phyloP scores from a whole-genome alignment of 2,888 invertebrate species.

The Drosophila melanosoma region DNA sequence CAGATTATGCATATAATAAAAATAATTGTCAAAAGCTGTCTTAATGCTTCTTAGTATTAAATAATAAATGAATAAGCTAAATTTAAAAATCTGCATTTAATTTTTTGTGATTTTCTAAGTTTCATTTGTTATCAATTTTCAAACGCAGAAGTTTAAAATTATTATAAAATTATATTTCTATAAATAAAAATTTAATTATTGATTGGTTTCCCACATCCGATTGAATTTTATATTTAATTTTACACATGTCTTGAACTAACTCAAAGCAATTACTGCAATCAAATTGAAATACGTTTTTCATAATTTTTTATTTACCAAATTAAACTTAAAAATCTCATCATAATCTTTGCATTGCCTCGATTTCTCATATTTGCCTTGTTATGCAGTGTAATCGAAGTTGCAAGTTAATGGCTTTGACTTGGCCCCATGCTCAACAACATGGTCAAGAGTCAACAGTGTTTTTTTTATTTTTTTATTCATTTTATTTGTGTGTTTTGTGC shows the following conservation, averaged over 20 bases:
- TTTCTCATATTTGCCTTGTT: constrained; percentile 7
- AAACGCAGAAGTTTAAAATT: too few species aligned
- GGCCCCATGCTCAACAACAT: constrained; percentile 62
- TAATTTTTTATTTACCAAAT: not conserved
- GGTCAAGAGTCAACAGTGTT: constrained; percentile 61
- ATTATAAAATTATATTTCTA: too few species aligned
- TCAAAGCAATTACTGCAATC: not conserved
- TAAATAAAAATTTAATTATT: too few species aligned
- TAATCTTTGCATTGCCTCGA: not conserved
- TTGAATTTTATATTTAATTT: not conserved
- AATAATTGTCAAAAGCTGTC: not conserved
- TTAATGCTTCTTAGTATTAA: not conserved
- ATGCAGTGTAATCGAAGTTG: constrained; percentile 61
- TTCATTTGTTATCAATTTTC: too few species aligned
- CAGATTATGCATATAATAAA: not conserved
- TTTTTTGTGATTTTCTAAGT: not conserved
- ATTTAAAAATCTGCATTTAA: not conserved
- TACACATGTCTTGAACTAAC: not conserved
- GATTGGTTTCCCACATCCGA: too few species aligned
- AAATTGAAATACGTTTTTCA: not conserved
- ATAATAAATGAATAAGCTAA: not conserved
- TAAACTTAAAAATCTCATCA: not conserved
- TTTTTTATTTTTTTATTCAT: constrained; percentile 22
- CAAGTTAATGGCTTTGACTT: constrained; percentile 70
- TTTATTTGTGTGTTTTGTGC: constrained; percentile 52